Conservation (phyloP, 2,113 vertebrate species). For the Tenrec ecaudatus region DNA sequence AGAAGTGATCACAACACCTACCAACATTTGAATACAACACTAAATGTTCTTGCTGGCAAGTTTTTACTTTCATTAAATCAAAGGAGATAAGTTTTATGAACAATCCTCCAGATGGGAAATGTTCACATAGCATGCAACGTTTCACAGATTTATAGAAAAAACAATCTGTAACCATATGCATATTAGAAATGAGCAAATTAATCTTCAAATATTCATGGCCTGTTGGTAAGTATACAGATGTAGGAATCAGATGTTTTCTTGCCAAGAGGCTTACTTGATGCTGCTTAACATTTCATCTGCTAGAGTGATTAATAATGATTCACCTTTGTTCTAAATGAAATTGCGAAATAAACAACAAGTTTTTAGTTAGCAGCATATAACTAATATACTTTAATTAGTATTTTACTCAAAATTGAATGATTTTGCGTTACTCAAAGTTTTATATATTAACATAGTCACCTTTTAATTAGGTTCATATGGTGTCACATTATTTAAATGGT, state of each 20-base stretch:
- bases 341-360: constrained; percentile 65
- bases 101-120: constrained; percentile 87
- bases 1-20: constrained; percentile 61
- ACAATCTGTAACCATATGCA: constrained; percentile 85
- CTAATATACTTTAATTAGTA: not conserved
- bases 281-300: constrained; percentile 75
- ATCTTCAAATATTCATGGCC: constrained; percentile 76
- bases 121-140: constrained; percentile 83
- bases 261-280: constrained; percentile 63
- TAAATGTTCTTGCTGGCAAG: constrained; percentile 75
- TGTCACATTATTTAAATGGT: not conserved
- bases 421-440: not conserved
- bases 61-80: constrained; percentile 84
- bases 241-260: constrained; percentile 74
- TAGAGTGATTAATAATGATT: constrained; percentile 81
- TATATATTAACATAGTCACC: not conserved
- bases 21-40: constrained; percentile 74
- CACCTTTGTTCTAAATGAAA: constrained; percentile 81
- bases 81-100: constrained; percentile 86
- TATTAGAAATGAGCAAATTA: constrained; percentile 78
- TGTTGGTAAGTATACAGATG: constrained; percentile 77
- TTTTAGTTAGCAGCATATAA: not conserved
- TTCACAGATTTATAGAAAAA: constrained; percentile 87
- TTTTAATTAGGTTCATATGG: not conserved
- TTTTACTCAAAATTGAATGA: constrained; percentile 2